These are phyloP conservation scores for Clupea harengus DNA, from an alignment of 2,113 vertebrate species.

Conservation along the genomic window DNA sequence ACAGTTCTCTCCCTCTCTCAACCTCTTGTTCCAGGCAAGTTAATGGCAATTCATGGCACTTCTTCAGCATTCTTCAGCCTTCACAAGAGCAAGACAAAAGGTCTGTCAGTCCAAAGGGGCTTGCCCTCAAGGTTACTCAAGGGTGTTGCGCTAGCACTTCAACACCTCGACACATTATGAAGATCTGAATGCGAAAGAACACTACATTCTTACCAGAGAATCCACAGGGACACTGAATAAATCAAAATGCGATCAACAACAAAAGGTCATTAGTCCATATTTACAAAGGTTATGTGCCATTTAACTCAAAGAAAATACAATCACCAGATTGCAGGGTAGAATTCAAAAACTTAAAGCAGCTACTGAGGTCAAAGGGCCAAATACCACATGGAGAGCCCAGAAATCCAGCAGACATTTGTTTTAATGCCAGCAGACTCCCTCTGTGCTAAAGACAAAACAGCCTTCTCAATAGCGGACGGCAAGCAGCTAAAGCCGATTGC, in stretches of 20 bases:
- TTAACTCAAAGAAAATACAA: neutral
- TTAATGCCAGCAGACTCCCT: neutral
- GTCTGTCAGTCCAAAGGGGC: neutral
- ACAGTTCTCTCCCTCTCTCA: too few relatives aligned
- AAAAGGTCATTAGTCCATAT: neutral
- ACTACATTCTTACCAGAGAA: neutral
- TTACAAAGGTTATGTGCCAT: neutral
- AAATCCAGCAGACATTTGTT: neutral
- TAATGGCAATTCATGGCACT: neutral
- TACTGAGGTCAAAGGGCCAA: neutral
- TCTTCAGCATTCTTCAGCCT: neutral
- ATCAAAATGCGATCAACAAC: neutral
- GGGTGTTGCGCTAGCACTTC: neutral
- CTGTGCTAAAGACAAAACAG: neutral
- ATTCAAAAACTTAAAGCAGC: neutral
- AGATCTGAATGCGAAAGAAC: neutral
- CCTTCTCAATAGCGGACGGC: neutral
- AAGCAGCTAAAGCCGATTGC: neutral
- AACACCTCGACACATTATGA: neutral
- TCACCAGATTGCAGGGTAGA: neutral
- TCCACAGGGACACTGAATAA: neutral
- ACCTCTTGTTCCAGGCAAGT: neutral
- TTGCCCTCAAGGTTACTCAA: neutral
- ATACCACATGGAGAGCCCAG: neutral
- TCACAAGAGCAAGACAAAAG: neutral